These are phyloP conservation scores for Gymnothorax reevesii DNA, from an alignment of 2,797 vertebrate species.

Conservation along the genomic window DNA sequence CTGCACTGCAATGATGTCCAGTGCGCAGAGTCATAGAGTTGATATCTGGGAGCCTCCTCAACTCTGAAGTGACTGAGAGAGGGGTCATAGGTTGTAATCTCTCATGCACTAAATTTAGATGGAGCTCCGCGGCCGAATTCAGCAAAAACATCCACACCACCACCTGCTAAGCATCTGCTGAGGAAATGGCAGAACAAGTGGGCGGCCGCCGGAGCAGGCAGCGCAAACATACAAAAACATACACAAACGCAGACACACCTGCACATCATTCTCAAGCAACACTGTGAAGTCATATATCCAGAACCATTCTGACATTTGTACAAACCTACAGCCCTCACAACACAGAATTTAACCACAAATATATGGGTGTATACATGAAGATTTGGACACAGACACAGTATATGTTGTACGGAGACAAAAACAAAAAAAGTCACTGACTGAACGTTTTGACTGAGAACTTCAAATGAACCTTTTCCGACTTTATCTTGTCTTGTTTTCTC, in stretches of 20 bases:
- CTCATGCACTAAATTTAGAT: background rate
- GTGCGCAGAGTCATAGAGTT: background rate
- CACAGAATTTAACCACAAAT: background rate
- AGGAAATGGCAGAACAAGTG: background rate
- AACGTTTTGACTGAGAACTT: background rate
- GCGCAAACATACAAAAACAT: background rate
- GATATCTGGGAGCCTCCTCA: background rate
- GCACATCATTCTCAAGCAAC: background rate
- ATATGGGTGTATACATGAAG: background rate
- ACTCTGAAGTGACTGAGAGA: background rate
- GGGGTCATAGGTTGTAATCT: background rate
- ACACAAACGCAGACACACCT: background rate
- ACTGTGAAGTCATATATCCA: no score
- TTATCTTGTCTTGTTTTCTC: background rate
- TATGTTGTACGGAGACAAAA: background rate
- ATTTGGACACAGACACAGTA: background rate
- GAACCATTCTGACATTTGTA: no score
- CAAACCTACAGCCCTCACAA: no score
- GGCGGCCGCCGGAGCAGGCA: background rate
- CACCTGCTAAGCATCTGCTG: background rate
- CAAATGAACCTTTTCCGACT: background rate
- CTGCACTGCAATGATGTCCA: background rate
- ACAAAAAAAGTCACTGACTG: background rate
- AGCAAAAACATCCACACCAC: background rate
- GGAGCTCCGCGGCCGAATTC: background rate